Conservation (phyloP, 1,140 invertebrate genomes). For the Zaprionus davidi region DNA sequence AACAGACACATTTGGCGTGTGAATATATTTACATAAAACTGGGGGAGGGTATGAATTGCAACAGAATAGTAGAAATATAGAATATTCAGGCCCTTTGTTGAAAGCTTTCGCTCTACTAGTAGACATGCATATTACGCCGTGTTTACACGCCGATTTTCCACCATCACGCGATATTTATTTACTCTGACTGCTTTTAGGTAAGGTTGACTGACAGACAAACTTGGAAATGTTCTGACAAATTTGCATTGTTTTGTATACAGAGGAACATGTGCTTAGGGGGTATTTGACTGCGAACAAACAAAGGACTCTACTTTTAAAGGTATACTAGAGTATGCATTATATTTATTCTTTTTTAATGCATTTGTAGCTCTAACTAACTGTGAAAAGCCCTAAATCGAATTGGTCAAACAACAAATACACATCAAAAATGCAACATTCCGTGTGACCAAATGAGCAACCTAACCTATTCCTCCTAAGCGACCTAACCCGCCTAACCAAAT, state of each 20-base stretch:
- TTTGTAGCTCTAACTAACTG: slow-evolving; percentile 1
- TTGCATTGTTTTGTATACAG: background rate
- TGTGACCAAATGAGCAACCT: slow-evolving; percentile 17
- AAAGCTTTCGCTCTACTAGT: slow-evolving; percentile 4
- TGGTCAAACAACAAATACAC: slow-evolving; percentile 35
- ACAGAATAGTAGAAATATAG: background rate
- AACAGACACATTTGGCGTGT: background rate
- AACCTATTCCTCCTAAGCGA: slow-evolving; percentile 13
- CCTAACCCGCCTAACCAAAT: slow-evolving; percentile 66
- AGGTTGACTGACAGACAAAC: background rate
- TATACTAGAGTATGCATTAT: no score
- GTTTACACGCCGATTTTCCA: slow-evolving; percentile 70
- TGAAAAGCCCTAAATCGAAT: slow-evolving; percentile 4
- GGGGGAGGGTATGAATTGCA: background rate
- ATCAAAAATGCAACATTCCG: slow-evolving; percentile 64
- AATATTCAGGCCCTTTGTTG: background rate
- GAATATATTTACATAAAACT: background rate
- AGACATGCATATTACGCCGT: slow-evolving; percentile 23
- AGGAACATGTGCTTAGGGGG: background rate
- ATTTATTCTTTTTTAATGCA: no score
- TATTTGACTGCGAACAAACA: no score
- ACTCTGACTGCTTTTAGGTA: slow-evolving; percentile 53
- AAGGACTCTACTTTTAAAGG: no score
- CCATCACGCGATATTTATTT: slow-evolving; percentile 74
- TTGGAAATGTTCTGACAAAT: background rate